Evolutionary conservation across 2,113 vertebrate species (phyloP).

Genomic region (Hemichromis elongatus): DNA sequence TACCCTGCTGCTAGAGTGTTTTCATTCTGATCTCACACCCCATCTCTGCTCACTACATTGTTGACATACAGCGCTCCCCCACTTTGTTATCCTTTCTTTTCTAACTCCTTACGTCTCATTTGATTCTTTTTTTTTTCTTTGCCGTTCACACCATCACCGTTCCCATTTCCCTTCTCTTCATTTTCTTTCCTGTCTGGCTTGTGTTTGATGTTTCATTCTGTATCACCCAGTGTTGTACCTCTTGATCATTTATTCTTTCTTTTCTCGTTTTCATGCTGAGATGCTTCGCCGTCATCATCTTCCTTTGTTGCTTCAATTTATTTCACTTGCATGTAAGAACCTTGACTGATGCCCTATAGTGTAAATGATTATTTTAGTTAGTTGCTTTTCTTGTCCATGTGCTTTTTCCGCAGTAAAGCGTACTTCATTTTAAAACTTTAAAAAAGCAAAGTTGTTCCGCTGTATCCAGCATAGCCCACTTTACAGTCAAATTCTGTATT

Average conservation of each 20-base stretch:
- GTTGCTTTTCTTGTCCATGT: not conserved
- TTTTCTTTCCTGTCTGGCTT: not conserved
- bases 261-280: constrained; percentile 48
- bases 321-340: constrained; percentile 58
- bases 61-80: not conserved
- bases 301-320: constrained; percentile 25
- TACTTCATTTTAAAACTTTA: not conserved
- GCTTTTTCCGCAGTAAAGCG: not conserved
- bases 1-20: not conserved
- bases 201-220: constrained; percentile 47
- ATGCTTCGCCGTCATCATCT: constrained; percentile 32
- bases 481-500: not conserved
- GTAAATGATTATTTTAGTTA: not conserved
- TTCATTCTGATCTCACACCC: constrained; percentile 16
- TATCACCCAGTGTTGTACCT: not conserved
- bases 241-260: constrained; percentile 54
- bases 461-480: accelerated
- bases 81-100: not conserved
- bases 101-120: not conserved
- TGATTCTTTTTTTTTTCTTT: not conserved
- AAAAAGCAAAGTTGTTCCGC: not conserved
- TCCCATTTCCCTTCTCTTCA: not conserved
- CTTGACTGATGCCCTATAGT: not conserved
- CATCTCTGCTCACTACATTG: not conserved
- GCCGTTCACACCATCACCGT: not conserved